phyloP scores from a whole-genome alignment of 2,888 invertebrate species.

The Leptopilina drosophilae region DNA sequence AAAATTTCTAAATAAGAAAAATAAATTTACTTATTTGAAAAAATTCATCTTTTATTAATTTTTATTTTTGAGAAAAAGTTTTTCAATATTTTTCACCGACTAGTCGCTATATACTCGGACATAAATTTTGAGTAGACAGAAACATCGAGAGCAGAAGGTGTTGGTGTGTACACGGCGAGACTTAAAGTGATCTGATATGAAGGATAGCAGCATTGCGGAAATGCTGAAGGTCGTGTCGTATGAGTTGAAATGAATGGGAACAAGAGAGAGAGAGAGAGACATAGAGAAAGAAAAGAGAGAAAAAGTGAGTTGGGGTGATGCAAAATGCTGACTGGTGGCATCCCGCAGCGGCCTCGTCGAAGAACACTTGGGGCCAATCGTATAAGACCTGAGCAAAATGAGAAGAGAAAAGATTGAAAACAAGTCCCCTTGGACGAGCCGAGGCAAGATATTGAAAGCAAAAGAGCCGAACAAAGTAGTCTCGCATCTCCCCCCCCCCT shows the following conservation, averaged over 20 bases:
- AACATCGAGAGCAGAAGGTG: conserved; percentile 12
- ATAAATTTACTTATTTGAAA: background rate
- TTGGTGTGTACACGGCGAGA: conserved; percentile 43
- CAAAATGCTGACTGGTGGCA: conserved; percentile 58
- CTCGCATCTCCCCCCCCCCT: background rate
- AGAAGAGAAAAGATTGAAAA: conserved; percentile 26
- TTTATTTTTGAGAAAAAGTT: background rate
- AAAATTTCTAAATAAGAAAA: background rate
- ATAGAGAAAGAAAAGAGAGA: conserved; percentile 32
- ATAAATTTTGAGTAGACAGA: conserved; percentile 21
- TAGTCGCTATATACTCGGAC: background rate
- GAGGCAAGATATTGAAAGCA: conserved; percentile 24
- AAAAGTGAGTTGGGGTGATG: conserved; percentile 47
- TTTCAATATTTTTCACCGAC: conserved; percentile 3
- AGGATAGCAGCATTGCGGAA: conserved; percentile 49
- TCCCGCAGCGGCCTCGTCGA: conserved; percentile 51
- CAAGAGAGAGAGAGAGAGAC: background rate
- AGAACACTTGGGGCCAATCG: conserved; percentile 54
- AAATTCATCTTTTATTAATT: background rate
- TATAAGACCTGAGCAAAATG: conserved; percentile 49
- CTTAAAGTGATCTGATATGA: conserved; percentile 59
- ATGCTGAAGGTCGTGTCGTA: conserved; percentile 47
- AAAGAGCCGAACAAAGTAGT: conserved; percentile 18
- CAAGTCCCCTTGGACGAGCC: background rate
- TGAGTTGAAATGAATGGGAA: conserved; percentile 20